Evolutionary conservation across 2,888 invertebrate species (phyloP).

Genomic region (Andrena chrysosceles): DNA sequence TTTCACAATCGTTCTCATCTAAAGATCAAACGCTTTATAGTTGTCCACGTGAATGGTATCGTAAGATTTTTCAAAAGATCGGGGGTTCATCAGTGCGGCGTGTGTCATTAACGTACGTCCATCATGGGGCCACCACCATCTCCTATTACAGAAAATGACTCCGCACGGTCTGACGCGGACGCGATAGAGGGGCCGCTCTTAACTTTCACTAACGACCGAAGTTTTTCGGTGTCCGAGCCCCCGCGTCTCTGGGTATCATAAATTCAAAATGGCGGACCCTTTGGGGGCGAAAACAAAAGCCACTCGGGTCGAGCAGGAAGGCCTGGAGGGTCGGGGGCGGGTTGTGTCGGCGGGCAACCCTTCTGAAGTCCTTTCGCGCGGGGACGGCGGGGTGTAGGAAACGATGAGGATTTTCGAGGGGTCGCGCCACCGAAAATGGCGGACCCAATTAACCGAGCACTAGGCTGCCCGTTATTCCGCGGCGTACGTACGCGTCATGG

Average conservation of each 20-base stretch:
- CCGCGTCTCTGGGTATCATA: conserved; percentile 80
- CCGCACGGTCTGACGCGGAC: conserved; percentile 62
- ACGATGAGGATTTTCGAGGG: conserved; percentile 75
- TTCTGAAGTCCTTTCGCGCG: conserved; percentile 76
- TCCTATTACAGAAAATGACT: conserved; percentile 73
- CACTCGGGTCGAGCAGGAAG: conserved; percentile 77
- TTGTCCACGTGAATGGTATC: neutral
- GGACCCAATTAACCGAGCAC: conserved; percentile 84
- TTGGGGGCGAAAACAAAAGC: conserved; percentile 84
- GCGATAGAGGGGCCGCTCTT: conserved; percentile 55
- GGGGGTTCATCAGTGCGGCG: conserved; percentile 26
- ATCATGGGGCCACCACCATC: conserved; percentile 50
- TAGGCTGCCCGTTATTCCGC: conserved; percentile 75
- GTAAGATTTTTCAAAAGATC: conserved; percentile 22
- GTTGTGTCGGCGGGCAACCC: conserved; percentile 79
- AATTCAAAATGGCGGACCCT: conserved; percentile 84
- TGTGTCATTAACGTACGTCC: conserved; percentile 52
- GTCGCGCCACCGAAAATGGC: conserved; percentile 83
- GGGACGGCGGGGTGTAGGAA: conserved; percentile 64
- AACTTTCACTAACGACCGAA: conserved; percentile 83
- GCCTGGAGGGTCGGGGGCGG: conserved; percentile 75
- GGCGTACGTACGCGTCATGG: conserved; percentile 66
- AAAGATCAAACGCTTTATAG: neutral
- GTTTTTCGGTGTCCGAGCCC: conserved; percentile 84
- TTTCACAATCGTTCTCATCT: neutral